A percentile compares a stretch with the other conserved stretches of the same genome.
phyloP scores from a whole-genome alignment of 92 coral and sea anemone species.

The Scolanthus callimorphus region DNA sequence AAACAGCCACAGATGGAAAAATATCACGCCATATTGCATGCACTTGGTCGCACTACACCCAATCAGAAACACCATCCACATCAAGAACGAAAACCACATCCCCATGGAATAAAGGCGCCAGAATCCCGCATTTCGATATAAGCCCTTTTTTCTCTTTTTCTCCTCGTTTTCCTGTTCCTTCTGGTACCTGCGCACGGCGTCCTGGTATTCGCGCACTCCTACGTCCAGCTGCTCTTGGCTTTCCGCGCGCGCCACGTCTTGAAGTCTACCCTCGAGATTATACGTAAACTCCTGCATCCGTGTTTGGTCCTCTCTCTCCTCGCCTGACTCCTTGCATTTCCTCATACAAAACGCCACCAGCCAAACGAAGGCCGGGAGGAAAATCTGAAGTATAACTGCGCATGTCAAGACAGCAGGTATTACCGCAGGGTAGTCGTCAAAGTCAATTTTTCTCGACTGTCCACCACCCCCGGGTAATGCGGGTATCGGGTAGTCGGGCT shows the following conservation, averaged over 20 bases:
- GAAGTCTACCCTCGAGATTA: conserved; percentile 37
- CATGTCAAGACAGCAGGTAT: conserved; percentile 43
- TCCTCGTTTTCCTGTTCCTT: conserved; percentile 38
- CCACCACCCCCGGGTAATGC: background rate
- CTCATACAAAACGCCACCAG: conserved; percentile 31
- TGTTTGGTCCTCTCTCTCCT: conserved; percentile 40
- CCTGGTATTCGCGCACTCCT: conserved; percentile 45
- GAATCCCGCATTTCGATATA: conserved; percentile 47
- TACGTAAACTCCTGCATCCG: conserved; percentile 32
- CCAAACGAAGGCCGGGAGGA: conserved; percentile 39
- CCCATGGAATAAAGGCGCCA: conserved; percentile 57
- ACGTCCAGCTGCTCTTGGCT: conserved; percentile 55
- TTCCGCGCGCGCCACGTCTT: conserved; percentile 52
- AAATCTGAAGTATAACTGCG: conserved; percentile 41
- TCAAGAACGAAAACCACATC: conserved; percentile 50
- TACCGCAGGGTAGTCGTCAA: conserved; percentile 55
- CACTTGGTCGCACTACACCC: conserved; percentile 53
- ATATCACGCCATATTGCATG: conserved; percentile 36
- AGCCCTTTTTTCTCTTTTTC: conserved; percentile 52
- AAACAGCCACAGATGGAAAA: conserved; percentile 28
- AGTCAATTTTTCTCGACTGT: conserved; percentile 19
- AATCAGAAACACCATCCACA: conserved; percentile 53
- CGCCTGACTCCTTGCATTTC: conserved; percentile 29
- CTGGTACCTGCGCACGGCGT: conserved; percentile 42
- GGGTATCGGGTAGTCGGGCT: background rate